Conservation (phyloP, 2,797 vertebrate species). For the Diglossa cyanea region DNA sequence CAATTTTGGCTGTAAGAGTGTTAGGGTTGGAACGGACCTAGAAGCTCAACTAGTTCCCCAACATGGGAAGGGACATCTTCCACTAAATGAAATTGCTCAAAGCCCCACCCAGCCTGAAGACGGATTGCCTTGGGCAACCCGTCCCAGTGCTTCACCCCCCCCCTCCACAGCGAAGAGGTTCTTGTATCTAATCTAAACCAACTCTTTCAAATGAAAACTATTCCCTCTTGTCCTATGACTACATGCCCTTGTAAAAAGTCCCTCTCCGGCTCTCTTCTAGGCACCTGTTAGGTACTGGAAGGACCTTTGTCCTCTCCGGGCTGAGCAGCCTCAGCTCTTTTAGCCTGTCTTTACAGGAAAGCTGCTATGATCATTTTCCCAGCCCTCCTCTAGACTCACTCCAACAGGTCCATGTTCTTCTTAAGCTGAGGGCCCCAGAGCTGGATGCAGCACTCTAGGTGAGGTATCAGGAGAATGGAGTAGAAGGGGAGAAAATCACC, state of each 20-base stretch:
- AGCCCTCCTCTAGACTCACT: background rate
- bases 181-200: background rate
- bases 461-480: background rate
- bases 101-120: background rate
- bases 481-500: background rate
- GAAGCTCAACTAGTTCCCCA: background rate
- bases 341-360: background rate
- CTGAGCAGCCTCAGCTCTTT: background rate
- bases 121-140: background rate
- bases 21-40: background rate
- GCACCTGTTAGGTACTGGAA: background rate
- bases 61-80: background rate
- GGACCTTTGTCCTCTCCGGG: background rate
- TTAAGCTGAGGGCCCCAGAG: background rate
- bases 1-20: background rate
- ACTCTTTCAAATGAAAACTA: background rate
- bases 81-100: background rate
- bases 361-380: background rate
- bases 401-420: background rate
- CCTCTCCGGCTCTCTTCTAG: background rate
- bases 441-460: background rate
- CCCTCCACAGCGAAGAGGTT: background rate
- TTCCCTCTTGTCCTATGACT: background rate
- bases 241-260: background rate
- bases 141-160: background rate